Base-by-base conservation (phyloP, 2,797 vertebrate species). In the Coregonus sp. region DNA sequence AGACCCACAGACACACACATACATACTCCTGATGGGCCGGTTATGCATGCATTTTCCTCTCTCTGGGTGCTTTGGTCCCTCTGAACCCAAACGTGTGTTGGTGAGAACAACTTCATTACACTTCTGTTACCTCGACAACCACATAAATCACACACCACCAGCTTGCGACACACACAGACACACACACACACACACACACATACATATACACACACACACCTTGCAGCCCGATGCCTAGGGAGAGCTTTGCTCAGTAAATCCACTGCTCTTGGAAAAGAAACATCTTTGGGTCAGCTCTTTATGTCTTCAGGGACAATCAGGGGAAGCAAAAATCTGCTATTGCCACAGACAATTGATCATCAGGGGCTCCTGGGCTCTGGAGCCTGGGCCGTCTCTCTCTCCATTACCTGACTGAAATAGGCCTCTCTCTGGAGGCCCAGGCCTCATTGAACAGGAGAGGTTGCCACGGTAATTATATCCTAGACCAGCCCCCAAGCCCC, bases 381-480 rank as follows among this genome's bases (percentile, higher is more conserved):
- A 82, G 82, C 82, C 86, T 85, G 79, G 75, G 85, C 25, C 52
- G 85, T 63, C 9, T 63, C 59, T 47, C 88, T 93, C 85, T 93
- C 85, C 86, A 93, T 93, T 92, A 93, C 93, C 84, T 88, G 89
- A 86, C 92, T 89, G 90, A 93, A 94, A 93, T 91, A 91, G 90
- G 79, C 80, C 79, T 81, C 80, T 92, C 94, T 91, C 92, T 67
- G 67, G 88, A 87, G 92, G 86, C 85, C 84, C 88, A 90, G 92
- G 91, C 90, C 92, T 93, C 93, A 93, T 93, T 94, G 92, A 95
- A 91, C 92, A 94, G 85, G 81, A 86, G 86, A 92, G 92, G 92
- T 92, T 91, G 90, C 90, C 90, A 91, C 83, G 82, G 92, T 95
- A 94, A 94, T 94, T 95, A 95, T 92, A 91, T 91, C 88, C 91